Evolutionary conservation across 2,797 vertebrate genomes (phyloP).

Genomic region (Orestias chungarensis): DNA sequence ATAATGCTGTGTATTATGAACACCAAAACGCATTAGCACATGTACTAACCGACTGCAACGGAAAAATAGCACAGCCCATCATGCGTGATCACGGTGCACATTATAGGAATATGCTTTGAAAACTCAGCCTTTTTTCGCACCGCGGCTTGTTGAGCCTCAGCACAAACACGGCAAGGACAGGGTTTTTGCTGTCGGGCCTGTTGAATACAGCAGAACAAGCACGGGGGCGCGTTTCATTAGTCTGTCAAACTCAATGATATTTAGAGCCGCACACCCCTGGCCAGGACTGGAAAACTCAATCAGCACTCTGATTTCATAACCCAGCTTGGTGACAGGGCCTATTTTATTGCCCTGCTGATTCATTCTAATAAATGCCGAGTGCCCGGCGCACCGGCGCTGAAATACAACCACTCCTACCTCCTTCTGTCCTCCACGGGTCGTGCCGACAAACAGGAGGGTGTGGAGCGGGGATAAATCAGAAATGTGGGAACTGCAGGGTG

Average conservation of each 20-base stretch:
- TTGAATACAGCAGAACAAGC: constrained; percentile 55
- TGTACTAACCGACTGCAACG: constrained; percentile 43
- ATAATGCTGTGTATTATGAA: constrained; percentile 49
- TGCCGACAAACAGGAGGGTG: constrained; percentile 39
- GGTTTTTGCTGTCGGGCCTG: constrained; percentile 35
- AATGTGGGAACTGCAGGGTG: constrained; percentile 63
- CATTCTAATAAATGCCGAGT: constrained; percentile 78
- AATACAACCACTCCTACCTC: constrained; percentile 64
- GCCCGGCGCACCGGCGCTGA: constrained; percentile 60
- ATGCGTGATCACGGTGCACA: constrained; percentile 12
- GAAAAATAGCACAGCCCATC: constrained; percentile 23
- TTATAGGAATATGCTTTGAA: constrained; percentile 21
- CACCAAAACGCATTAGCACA: constrained; percentile 35
- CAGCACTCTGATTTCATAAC: constrained; percentile 92
- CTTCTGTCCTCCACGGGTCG: constrained; percentile 60
- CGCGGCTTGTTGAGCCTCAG: constrained; percentile 16
- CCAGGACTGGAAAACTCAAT: constrained; percentile 80
- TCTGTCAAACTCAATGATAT: constrained; percentile 83
- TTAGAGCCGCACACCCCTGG: constrained; percentile 73
- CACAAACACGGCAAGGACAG: constrained; percentile 23
- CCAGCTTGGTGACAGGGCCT: constrained; percentile 84
- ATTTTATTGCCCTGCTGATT: constrained; percentile 87
- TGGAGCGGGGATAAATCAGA: constrained; percentile 75
- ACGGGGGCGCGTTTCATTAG: constrained; percentile 79
- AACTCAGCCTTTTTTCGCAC: constrained; percentile 2